A percentile compares a stretch with the other conserved stretches of the same genome.
Conservation (phyloP, 2,113 vertebrate genomes). For the Ciconia maguari region DNA sequence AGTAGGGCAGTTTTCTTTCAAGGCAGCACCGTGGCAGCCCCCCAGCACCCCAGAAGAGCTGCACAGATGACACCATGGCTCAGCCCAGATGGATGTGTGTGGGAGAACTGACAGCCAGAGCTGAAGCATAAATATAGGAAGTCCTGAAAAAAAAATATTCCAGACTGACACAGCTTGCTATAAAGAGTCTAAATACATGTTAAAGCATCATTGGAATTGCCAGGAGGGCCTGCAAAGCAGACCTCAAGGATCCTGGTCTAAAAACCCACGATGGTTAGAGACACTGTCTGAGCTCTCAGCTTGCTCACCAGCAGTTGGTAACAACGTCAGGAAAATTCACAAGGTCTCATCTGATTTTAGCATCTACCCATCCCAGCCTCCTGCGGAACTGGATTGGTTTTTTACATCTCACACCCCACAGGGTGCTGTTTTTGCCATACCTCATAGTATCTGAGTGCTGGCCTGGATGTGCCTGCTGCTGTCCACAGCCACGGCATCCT, state of each 20-base stretch:
- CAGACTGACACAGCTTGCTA: neutral
- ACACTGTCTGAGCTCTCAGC: neutral
- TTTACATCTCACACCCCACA: neutral
- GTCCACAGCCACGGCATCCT: neutral
- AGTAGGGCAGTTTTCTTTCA: neutral
- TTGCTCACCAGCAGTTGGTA: neutral
- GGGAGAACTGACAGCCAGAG: neutral
- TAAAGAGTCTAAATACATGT: neutral
- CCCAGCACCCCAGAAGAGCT: neutral
- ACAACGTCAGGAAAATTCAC: neutral
- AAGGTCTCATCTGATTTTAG: neutral
- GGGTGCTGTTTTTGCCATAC: neutral
- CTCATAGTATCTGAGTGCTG: neutral
- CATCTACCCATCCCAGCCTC: neutral
- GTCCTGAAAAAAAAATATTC: neutral
- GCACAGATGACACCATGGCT: neutral
- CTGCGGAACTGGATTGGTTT: neutral
- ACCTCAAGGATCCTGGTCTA: neutral
- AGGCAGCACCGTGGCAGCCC: neutral
- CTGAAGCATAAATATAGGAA: neutral
- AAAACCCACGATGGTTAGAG: accelerated
- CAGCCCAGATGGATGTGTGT: neutral
- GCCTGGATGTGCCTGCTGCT: neutral
- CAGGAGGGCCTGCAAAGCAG: neutral
- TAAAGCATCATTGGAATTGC: neutral